A percentile compares a stretch with the other conserved stretches of the same genome.
Evolutionary conservation across 2,888 invertebrate genomes (phyloP).

Genomic region (Coleophora flavipennella): DNA sequence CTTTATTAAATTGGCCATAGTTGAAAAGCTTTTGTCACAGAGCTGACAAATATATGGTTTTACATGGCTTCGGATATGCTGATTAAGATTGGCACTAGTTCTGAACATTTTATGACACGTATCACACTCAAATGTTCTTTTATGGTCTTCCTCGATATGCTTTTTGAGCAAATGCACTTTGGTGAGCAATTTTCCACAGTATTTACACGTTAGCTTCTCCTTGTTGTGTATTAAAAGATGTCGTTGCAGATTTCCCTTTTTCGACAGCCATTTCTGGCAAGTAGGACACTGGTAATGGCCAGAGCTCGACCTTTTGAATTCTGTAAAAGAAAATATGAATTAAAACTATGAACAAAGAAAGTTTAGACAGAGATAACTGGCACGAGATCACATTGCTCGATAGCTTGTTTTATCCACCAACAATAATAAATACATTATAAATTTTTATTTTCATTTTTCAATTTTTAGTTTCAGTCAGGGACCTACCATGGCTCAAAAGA

Average conservation of each 20-base stretch:
- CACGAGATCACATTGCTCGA: too few relatives aligned
- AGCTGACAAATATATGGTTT: slow-evolving; percentile 24
- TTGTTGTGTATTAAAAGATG: background rate
- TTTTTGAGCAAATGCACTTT: slow-evolving; percentile 6
- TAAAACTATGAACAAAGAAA: too few relatives aligned
- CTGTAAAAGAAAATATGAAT: too few relatives aligned
- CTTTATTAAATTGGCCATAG: slow-evolving; percentile 10
- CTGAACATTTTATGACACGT: slow-evolving; percentile 32
- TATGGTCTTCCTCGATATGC: slow-evolving; percentile 18
- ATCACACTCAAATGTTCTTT: slow-evolving; percentile 21
- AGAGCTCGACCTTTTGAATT: background rate
- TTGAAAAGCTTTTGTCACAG: slow-evolving; percentile 22
- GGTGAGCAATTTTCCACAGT: background rate
- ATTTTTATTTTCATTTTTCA: too few relatives aligned
- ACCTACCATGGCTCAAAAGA: too few relatives aligned
- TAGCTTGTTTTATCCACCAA: too few relatives aligned
- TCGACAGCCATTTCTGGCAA: background rate
- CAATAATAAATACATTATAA: too few relatives aligned
- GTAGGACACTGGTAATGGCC: background rate
- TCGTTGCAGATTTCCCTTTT: background rate
- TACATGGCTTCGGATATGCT: slow-evolving; percentile 29
- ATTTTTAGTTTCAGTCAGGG: too few relatives aligned
- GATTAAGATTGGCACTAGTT: slow-evolving; percentile 28
- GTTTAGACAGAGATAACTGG: too few relatives aligned
- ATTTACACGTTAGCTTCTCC: background rate